A percentile compares a stretch with the other conserved stretches of the same genome.
Conservation (phyloP, 2,888 invertebrate species). For the Ceraclea dissimilis region DNA sequence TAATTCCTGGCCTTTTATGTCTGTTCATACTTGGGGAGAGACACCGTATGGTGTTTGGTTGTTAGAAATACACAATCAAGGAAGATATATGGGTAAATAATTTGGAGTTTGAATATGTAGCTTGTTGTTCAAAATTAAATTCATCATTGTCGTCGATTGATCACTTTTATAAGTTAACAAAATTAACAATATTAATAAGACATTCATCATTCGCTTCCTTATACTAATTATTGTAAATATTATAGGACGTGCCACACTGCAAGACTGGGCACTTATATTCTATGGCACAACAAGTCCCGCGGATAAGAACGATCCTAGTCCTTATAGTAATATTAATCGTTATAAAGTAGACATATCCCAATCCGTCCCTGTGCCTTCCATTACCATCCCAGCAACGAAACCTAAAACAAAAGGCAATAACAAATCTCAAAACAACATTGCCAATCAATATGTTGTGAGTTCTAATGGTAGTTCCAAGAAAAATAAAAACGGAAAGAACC, state of each 20-base stretch:
- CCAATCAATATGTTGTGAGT: conserved; percentile 37
- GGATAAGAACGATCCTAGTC: conserved; percentile 55
- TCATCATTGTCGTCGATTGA: too few relatives aligned
- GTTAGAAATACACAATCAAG: conserved; percentile 92
- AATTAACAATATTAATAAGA: too few relatives aligned
- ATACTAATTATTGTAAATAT: background rate
- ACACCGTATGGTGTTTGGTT: conserved; percentile 90
- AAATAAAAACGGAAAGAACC: conserved; percentile 50
- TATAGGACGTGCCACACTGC: conserved; percentile 79
- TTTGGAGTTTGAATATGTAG: too few relatives aligned
- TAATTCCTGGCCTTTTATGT: conserved; percentile 99
- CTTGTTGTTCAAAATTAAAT: too few relatives aligned
- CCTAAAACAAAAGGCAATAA: conserved; percentile 18
- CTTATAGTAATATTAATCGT: conserved; percentile 28
- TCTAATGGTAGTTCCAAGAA: conserved; percentile 45
- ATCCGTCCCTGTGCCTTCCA: conserved; percentile 28
- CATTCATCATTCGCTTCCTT: too few relatives aligned
- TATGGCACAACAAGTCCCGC: conserved; percentile 74
- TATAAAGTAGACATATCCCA: conserved; percentile 26
- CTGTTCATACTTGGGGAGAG: conserved; percentile 98
- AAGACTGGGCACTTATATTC: conserved; percentile 89
- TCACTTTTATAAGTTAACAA: too few relatives aligned
- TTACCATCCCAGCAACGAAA: conserved; percentile 27
- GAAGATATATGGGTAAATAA: conserved; percentile 74
- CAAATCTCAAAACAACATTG: conserved; percentile 23